Percentiles rank a stretch among this genome's conserved stretches.
Conservation (phyloP, 2,797 vertebrate species). For the Huso huso region DNA sequence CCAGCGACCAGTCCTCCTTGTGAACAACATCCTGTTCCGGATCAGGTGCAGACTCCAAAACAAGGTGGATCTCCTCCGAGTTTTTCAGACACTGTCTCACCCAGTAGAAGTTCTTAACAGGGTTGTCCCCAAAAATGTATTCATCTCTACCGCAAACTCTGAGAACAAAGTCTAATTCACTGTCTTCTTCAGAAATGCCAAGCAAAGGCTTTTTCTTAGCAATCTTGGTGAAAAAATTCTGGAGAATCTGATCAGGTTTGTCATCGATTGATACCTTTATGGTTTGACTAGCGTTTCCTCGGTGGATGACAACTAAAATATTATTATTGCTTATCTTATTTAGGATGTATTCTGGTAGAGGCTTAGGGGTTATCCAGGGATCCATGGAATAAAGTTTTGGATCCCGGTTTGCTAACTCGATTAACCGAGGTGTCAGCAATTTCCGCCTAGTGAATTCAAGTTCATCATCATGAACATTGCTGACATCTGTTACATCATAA, state of each 20-base stretch:
- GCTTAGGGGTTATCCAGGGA: slow-evolving; percentile 82
- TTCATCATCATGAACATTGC: slow-evolving; percentile 93
- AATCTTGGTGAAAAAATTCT: slow-evolving; percentile 80
- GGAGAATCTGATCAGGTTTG: slow-evolving; percentile 71
- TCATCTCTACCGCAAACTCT: slow-evolving; percentile 92
- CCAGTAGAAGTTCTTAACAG: slow-evolving; percentile 88
- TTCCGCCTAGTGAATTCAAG: slow-evolving; percentile 92
- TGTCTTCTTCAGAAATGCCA: slow-evolving; percentile 73
- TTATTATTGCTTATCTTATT: slow-evolving; percentile 74
- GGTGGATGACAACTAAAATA: slow-evolving; percentile 84
- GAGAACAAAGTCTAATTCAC: slow-evolving; percentile 79
- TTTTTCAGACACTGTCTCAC: slow-evolving; percentile 90
- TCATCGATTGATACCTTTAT: slow-evolving; percentile 86
- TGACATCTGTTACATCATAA: slow-evolving; percentile 92
- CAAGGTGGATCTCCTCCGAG: slow-evolving; percentile 86
- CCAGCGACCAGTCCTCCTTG: slow-evolving; percentile 92
- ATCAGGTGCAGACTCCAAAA: slow-evolving; percentile 75
- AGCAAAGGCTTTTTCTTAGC: slow-evolving; percentile 82
- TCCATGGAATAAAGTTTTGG: slow-evolving; percentile 86
- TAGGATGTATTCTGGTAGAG: slow-evolving; percentile 76
- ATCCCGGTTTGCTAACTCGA: slow-evolving; percentile 76
- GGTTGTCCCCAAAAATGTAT: slow-evolving; percentile 79
- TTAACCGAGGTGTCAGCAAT: slow-evolving; percentile 81
- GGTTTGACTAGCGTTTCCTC: slow-evolving; percentile 81
- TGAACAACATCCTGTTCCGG: slow-evolving; percentile 74